phyloP scores from a whole-genome alignment of 2,888 invertebrate species.

The Agrotis ipsilon region DNA sequence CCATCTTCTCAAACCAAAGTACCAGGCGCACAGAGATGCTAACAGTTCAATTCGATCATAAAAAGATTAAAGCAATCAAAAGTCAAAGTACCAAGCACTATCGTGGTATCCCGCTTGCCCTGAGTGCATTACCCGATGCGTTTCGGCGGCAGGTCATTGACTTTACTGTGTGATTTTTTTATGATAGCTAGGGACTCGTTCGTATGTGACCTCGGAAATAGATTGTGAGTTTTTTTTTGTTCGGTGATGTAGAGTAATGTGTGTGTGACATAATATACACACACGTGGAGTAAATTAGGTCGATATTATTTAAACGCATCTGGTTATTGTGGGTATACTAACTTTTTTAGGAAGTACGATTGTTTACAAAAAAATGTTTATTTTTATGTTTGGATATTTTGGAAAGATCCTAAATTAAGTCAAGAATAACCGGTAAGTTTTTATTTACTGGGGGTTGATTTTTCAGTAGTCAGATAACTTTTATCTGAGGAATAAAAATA shows the following conservation, averaged over 20 bases:
- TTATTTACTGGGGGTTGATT: too few species aligned
- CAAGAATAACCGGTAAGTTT: not conserved
- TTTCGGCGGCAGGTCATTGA: slow-evolving; percentile 78
- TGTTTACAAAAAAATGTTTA: not conserved
- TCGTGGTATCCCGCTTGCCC: slow-evolving; percentile 70
- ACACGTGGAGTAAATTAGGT: slow-evolving; percentile 39
- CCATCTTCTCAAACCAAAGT: slow-evolving; percentile 31
- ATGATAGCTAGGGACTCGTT: slow-evolving; percentile 71
- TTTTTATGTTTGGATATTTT: too few species aligned
- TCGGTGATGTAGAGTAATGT: slow-evolving; percentile 45
- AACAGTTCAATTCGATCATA: slow-evolving; percentile 60
- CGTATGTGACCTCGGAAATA: slow-evolving; percentile 71
- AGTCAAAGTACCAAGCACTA: slow-evolving; percentile 64
- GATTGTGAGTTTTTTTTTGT: slow-evolving; percentile 65
- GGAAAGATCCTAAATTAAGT: not conserved
- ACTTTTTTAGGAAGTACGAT: not conserved
- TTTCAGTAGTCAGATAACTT: too few species aligned
- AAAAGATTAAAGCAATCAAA: slow-evolving; percentile 65
- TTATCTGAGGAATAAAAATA: too few species aligned
- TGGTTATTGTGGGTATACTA: not conserved
- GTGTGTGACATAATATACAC: slow-evolving; percentile 51
- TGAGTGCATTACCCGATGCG: slow-evolving; percentile 81
- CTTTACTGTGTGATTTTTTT: slow-evolving; percentile 82
- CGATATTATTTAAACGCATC: slow-evolving; percentile 27
- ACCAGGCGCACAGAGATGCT: slow-evolving; percentile 52